Evolutionary conservation across 1,140 invertebrate species (phyloP).

Genomic region (Lutraria rhynchaena): DNA sequence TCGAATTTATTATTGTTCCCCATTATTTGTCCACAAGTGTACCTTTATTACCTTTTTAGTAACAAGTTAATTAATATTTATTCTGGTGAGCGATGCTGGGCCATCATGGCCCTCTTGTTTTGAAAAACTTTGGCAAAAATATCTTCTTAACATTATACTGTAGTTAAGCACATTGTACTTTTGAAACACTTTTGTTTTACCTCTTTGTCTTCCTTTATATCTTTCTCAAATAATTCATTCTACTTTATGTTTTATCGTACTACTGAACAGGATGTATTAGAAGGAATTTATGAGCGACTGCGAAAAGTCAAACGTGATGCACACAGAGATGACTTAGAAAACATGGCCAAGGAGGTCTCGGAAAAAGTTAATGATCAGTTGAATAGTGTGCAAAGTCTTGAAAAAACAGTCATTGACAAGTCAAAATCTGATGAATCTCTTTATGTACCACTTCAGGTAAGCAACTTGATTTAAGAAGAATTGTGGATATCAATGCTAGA

Average conservation of each 20-base stretch:
- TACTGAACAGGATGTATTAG: conserved; percentile 7
- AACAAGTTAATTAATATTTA: too few species aligned
- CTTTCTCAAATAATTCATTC: neutral
- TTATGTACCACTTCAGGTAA: conserved; percentile 11
- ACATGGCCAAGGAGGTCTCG: neutral
- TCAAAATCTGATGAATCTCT: conserved; percentile 14
- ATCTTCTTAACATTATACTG: too few species aligned
- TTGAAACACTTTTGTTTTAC: too few species aligned
- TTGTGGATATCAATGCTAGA: too few species aligned
- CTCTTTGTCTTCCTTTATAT: neutral
- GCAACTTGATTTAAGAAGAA: too few species aligned
- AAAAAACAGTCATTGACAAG: conserved; percentile 10
- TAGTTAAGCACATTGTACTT: neutral
- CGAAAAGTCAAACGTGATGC: neutral
- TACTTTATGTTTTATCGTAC: too few species aligned
- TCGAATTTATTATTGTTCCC: too few species aligned
- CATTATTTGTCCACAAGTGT: too few species aligned
- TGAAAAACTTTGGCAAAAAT: too few species aligned
- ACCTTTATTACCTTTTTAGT: too few species aligned
- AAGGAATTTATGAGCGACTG: neutral
- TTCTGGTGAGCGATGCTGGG: too few species aligned
- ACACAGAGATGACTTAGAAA: neutral
- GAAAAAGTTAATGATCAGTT: conserved; percentile 13
- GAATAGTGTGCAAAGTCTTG: neutral
- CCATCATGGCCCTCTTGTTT: too few species aligned